phyloP scores from a whole-genome alignment of 64 coral and sea anemone species.

The Exaiptasia diaphana region DNA sequence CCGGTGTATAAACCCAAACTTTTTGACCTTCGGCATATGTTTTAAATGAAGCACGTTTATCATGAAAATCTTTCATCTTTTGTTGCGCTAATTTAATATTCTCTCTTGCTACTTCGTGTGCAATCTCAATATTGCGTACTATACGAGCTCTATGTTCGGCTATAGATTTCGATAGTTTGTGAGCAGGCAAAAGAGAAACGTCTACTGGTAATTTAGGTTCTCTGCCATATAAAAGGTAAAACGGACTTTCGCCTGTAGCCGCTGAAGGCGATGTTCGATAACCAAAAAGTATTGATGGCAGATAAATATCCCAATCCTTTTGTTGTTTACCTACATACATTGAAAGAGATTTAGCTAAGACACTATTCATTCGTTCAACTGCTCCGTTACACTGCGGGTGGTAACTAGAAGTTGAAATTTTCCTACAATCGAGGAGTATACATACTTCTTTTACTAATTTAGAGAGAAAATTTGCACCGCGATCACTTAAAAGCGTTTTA shows the following conservation, averaged over 20 bases:
- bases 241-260: neutral
- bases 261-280: conserved; percentile 11
- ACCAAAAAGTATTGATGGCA: neutral
- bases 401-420: conserved; percentile 13
- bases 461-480: conserved; percentile 16
- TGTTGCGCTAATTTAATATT: conserved; percentile 27
- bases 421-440: neutral
- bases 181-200: neutral
- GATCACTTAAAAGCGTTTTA: neutral
- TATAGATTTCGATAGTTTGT: neutral
- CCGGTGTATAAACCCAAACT: conserved; percentile 50
- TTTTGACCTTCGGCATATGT: conserved; percentile 4
- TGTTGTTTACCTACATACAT: neutral
- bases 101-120: neutral
- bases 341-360: neutral
- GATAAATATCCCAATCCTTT: conserved; percentile 14
- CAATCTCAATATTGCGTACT: neutral
- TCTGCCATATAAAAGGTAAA: conserved; percentile 15
- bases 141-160: neutral
- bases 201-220: neutral
- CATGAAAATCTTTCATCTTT: neutral
- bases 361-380: neutral
- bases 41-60: neutral
- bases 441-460: conserved; percentile 7
- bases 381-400: conserved; percentile 13